Evolutionary conservation across 2,113 vertebrate species (phyloP), one percentile per base, ranked within the genome.

Genomic region (Perca fluviatilis): DNA sequence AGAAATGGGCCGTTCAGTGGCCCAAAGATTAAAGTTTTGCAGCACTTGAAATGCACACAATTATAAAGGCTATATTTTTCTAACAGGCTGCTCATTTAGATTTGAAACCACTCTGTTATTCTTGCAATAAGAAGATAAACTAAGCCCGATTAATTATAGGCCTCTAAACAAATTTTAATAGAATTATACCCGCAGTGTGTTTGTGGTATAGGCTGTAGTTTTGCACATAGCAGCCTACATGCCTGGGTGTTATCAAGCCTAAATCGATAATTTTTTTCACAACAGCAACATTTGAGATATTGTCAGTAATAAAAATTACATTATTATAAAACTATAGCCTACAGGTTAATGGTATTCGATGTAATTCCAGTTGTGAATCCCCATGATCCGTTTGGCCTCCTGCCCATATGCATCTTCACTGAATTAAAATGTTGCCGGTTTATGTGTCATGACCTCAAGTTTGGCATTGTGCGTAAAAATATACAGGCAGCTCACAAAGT

Each of bases 21-120:
- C 76, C 69, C 71, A 82, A 78, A 69, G 53, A 82, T 78, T 2
- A 80, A 83, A 77, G 49, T 88, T 85, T 36, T 68, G 33, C 77
- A 23, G 70, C 75, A 43, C 65, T 76, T 57, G 33, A 79, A 71
- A 80, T 47, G 9, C 46, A 62, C 61, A 25, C 70, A 19, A 11
- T 66, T n/a, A 56, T 18, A 16, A 21, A 15, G 40, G 10, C 9
- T 14, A 46, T 53, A 5, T 49, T 27, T 40, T 62, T 4, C 2
- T 13, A 43, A 53, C n/a, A 16, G 36, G 18, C 46, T 40, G 12
- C 21, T 84, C 8, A 16, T 79, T 86, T 33, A 77, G 40, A 62
- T 81, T 78, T 53, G 3, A 62, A 82, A 75, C 40, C 25, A 62
- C 21, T 30, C 6, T 27, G 19, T 75, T 57, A 64, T 57, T 74